Conservation (phyloP, 2,797 vertebrate species). For the Sebastes miniatus region DNA sequence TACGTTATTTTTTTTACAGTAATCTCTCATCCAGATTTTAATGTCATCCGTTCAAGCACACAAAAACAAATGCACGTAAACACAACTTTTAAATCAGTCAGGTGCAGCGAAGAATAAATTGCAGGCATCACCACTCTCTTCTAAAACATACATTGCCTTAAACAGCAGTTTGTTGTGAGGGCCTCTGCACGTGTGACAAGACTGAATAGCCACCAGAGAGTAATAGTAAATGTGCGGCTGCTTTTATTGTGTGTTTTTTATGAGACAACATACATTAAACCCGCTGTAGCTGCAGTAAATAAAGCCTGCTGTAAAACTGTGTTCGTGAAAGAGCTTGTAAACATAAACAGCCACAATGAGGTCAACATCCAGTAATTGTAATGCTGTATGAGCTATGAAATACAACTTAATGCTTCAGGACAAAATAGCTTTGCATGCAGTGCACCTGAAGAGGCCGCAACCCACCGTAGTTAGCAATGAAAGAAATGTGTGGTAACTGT, state of each 20-base stretch:
- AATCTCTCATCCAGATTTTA: neutral
- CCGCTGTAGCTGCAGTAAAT: constrained; percentile 79
- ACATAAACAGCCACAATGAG: constrained; percentile 78
- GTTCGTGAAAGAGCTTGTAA: constrained; percentile 83
- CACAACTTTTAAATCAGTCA: neutral
- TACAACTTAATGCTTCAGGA: constrained; percentile 58
- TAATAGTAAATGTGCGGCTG: constrained; percentile 76
- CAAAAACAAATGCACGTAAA: neutral
- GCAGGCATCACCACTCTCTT: neutral
- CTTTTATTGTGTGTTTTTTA: constrained; percentile 82
- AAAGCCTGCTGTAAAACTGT: constrained; percentile 75
- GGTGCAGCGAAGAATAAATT: neutral
- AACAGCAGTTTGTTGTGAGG: constrained; percentile 58
- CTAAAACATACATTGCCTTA: constrained; percentile 23
- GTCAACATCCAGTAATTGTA: constrained; percentile 77
- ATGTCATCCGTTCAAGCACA: neutral
- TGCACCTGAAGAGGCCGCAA: constrained; percentile 32
- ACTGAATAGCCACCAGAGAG: constrained; percentile 75
- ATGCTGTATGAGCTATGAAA: constrained; percentile 68
- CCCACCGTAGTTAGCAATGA: neutral
- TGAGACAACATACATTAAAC: constrained; percentile 84
- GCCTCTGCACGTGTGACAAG: constrained; percentile 57
- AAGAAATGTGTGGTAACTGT: neutral
- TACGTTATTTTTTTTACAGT: too few relatives aligned
- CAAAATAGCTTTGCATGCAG: constrained; percentile 32